phyloP scores from a whole-genome alignment of 1,140 invertebrate species.

The Ips nitidus region DNA sequence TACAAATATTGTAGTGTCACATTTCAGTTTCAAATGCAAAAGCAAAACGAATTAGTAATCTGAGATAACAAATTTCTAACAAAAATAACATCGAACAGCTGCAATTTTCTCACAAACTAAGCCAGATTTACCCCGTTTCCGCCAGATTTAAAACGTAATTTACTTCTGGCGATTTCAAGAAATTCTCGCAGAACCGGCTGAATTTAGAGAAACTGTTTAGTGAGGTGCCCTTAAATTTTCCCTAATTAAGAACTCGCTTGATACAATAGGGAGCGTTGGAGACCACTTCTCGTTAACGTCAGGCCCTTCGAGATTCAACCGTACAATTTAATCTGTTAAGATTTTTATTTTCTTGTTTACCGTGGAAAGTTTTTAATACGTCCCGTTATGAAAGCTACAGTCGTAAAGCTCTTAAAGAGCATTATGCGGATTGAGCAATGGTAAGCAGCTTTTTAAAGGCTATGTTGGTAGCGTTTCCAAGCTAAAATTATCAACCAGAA shows the following conservation, averaged over 20 bases:
- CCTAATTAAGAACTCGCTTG: conserved; percentile 12
- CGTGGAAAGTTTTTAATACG: conserved; percentile 3
- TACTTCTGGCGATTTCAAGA: conserved; percentile 18
- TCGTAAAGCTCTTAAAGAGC: conserved; percentile 5
- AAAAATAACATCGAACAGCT: conserved; percentile 10
- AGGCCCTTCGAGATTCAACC: neutral
- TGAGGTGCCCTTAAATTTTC: conserved; percentile 10
- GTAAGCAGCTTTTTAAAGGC: conserved; percentile 13
- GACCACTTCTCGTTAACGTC: conserved; percentile 6
- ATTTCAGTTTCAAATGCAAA: too few relatives aligned
- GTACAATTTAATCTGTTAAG: neutral
- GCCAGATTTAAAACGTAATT: conserved; percentile 21
- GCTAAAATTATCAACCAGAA: too few relatives aligned
- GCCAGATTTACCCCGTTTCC: conserved; percentile 9
- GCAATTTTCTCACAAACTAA: conserved; percentile 16
- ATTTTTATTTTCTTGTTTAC: neutral
- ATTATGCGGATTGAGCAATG: conserved; percentile 3
- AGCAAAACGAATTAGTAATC: too few relatives aligned
- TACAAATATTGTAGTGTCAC: too few relatives aligned
- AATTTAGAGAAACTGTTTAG: conserved; percentile 15
- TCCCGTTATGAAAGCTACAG: neutral
- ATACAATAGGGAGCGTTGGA: conserved; percentile 8
- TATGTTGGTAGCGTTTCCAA: too few relatives aligned
- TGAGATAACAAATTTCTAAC: too few relatives aligned
- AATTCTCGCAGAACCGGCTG: conserved; percentile 9